Evolutionary conservation across 2,888 invertebrate genomes (phyloP).

Genomic region (Phlogophora meticulosa): DNA sequence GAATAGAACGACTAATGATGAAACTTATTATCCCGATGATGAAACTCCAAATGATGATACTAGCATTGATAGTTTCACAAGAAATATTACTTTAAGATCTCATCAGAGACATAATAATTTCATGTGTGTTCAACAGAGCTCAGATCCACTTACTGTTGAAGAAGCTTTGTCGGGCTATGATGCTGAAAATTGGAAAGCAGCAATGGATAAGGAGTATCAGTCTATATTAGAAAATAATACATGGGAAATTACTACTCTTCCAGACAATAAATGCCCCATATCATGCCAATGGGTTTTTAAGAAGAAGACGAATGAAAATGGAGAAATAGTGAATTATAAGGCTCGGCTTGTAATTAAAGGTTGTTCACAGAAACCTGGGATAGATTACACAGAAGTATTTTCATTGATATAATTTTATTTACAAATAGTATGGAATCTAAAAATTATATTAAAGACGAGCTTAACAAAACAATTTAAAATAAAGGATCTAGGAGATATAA

Average conservation of each 20-base stretch:
- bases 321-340: background rate
- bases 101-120: conserved; percentile 14
- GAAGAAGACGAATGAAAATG: background rate
- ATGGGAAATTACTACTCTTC: background rate
- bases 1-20: background rate
- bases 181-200: conserved; percentile 1
- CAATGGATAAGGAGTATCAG: conserved; percentile 1
- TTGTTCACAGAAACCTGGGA: background rate
- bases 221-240: background rate
- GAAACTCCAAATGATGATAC: background rate
- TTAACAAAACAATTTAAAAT: background rate
- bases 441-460: background rate
- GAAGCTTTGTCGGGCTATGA: conserved; percentile 12
- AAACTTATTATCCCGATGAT: background rate
- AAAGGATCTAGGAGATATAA: conserved; percentile 10
- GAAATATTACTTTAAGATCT: conserved; percentile 11
- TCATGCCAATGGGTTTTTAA: background rate
- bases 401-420: background rate
- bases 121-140: background rate
- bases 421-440: background rate
- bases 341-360: background rate
- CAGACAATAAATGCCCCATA: background rate
- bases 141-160: background rate
- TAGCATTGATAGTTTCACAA: background rate
- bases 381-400: too few species aligned